Evolutionary conservation across 1,140 invertebrate species (phyloP).

Genomic region (Oreohelix idahoensis): DNA sequence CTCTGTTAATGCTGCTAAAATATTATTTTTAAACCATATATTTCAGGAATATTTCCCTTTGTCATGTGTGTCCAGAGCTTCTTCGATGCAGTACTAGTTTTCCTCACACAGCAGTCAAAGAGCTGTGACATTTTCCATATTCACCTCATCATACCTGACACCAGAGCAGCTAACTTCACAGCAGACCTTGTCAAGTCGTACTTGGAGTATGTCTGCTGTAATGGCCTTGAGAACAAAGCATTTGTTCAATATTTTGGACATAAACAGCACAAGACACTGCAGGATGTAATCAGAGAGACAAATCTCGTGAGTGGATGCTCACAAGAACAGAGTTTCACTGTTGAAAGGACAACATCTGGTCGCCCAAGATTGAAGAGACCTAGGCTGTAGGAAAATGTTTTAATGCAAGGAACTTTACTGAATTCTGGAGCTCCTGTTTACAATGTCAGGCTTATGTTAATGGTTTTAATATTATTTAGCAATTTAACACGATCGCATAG

Average conservation of each 20-base stretch:
- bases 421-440: too few species aligned
- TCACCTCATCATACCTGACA: neutral
- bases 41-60: conserved; percentile 1
- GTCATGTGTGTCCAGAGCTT: conserved; percentile 7
- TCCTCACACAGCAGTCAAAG: neutral
- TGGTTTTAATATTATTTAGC: too few species aligned
- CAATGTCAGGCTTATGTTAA: too few species aligned
- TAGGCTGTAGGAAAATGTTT: neutral
- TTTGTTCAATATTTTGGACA: neutral
- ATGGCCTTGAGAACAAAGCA: neutral
- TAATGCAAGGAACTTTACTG: too few species aligned
- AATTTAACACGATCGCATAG: too few species aligned
- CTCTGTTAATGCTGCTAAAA: neutral
- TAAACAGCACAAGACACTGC: neutral
- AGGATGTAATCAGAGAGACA: neutral
- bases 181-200: conserved; percentile 11
- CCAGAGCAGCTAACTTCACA: neutral
- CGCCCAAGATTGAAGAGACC: conserved; percentile 20
- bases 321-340: neutral
- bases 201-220: neutral
- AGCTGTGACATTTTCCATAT: neutral
- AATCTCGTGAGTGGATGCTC: neutral
- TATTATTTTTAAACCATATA: neutral
- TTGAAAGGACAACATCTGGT: conserved; percentile 9
- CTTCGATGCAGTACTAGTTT: conserved; percentile 15